Conservation (phyloP, 2,888 invertebrate species). For the Caenorhabditis plicata region DNA sequence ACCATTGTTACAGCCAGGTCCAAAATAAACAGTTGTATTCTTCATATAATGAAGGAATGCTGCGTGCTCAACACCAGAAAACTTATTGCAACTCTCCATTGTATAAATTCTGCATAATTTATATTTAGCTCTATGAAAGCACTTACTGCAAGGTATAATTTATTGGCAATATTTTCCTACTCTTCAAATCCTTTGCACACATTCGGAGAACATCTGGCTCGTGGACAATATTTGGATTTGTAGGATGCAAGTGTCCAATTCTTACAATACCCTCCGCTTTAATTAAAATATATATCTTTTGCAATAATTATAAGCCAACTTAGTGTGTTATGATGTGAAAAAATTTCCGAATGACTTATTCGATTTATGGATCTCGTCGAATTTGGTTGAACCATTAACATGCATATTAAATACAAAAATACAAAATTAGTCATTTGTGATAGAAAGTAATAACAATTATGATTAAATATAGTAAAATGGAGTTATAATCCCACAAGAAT, state of each 20-base stretch:
- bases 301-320: too few relatives aligned
- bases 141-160: constrained; percentile 44
- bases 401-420: too few relatives aligned
- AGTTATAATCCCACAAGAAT: too few relatives aligned
- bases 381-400: too few relatives aligned
- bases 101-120: constrained; percentile 51
- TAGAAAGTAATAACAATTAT: too few relatives aligned
- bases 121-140: not conserved
- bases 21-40: constrained; percentile 63
- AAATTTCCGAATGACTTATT: too few relatives aligned
- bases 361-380: too few relatives aligned
- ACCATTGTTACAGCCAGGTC: constrained; percentile 64
- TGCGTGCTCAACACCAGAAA: constrained; percentile 62
- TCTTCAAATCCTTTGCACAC: constrained; percentile 50
- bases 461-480: too few relatives aligned
- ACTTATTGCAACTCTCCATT: constrained; percentile 62
- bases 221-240: constrained; percentile 46
- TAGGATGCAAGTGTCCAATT: constrained; percentile 50
- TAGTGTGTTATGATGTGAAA: too few relatives aligned
- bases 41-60: constrained; percentile 62
- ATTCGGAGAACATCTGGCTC: constrained; percentile 51
- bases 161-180: constrained; percentile 43
- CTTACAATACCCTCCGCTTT: constrained; percentile 40
- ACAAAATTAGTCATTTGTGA: too few relatives aligned
- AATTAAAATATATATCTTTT: too few relatives aligned